Evolutionary conservation across 2,113 vertebrate species (phyloP).

Genomic region (Daboia siamensis): DNA sequence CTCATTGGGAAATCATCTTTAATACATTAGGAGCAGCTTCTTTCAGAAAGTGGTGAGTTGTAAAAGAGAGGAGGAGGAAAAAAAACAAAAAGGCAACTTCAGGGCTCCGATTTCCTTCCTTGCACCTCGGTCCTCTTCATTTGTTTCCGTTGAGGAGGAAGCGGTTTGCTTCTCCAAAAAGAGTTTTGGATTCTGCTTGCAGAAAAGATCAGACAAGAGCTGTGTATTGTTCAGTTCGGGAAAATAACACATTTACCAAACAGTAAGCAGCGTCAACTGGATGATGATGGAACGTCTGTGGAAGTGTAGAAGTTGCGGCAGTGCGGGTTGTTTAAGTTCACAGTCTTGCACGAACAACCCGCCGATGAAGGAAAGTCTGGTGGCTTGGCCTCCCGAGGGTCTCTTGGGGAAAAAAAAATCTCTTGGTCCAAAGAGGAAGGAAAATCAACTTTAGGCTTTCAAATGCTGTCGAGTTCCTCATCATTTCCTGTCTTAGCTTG

Average conservation of each 20-base stretch:
- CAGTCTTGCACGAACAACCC: background rate
- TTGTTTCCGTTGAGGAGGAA: background rate
- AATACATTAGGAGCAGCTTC: conserved; percentile 35
- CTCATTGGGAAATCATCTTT: conserved; percentile 48
- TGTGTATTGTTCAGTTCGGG: background rate
- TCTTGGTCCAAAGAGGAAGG: background rate
- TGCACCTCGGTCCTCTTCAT: background rate
- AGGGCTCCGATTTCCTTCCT: conserved; percentile 12
- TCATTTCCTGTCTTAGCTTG: background rate
- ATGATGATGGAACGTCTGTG: background rate
- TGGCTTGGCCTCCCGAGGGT: background rate
- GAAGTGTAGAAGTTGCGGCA: background rate
- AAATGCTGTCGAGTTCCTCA: background rate
- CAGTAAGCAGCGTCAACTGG: background rate
- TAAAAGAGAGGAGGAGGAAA: conserved; percentile 15
- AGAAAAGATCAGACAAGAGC: background rate
- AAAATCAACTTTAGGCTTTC: background rate
- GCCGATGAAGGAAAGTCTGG: background rate
- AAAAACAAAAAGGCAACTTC: conserved; percentile 5
- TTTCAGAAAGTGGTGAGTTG: conserved; percentile 30
- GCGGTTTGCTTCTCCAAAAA: background rate
- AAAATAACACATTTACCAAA: background rate
- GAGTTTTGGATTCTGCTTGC: background rate
- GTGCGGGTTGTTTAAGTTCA: background rate
- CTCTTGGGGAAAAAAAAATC: background rate